phyloP scores from a whole-genome alignment of 92 coral and sea anemone genomes.

The Muricea muricata region DNA sequence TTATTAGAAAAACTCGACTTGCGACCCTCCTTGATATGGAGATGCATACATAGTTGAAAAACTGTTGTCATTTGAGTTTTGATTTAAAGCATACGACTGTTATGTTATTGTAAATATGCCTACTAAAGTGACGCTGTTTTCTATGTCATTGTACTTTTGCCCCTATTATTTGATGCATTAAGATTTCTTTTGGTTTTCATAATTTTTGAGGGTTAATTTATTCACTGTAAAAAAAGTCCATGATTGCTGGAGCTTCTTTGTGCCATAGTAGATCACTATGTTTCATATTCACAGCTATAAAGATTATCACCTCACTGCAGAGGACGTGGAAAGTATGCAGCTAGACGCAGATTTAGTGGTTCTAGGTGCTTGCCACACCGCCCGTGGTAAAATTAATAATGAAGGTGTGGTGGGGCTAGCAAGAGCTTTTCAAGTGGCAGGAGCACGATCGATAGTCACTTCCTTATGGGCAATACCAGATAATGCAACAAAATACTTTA shows the following conservation, averaged over 20 bases:
- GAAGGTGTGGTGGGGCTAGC: constrained; percentile 61
- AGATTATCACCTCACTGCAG: constrained; percentile 27
- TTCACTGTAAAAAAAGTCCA: too few relatives aligned
- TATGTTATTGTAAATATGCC: too few relatives aligned
- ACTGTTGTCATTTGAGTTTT: too few relatives aligned
- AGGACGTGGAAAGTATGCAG: constrained; percentile 34
- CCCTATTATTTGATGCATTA: too few relatives aligned
- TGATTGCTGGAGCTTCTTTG: neutral
- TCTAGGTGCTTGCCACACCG: constrained; percentile 58
- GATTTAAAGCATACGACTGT: too few relatives aligned
- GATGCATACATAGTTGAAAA: too few relatives aligned
- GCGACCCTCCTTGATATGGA: too few relatives aligned
- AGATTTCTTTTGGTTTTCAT: too few relatives aligned
- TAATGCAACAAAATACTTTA: constrained; percentile 40
- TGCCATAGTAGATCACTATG: neutral
- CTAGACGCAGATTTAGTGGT: constrained; percentile 55
- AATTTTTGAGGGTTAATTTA: too few relatives aligned
- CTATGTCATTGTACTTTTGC: too few relatives aligned
- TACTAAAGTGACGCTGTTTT: too few relatives aligned
- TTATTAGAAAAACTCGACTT: too few relatives aligned
- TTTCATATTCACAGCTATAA: neutral
- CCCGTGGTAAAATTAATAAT: constrained; percentile 36
- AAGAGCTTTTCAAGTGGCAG: constrained; percentile 48
- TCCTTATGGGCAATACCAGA: constrained; percentile 60
- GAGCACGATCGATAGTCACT: constrained; percentile 56